Evolutionary conservation across 1,140 invertebrate genomes (phyloP).

Genomic region (Daktulosphaira vitifoliae): DNA sequence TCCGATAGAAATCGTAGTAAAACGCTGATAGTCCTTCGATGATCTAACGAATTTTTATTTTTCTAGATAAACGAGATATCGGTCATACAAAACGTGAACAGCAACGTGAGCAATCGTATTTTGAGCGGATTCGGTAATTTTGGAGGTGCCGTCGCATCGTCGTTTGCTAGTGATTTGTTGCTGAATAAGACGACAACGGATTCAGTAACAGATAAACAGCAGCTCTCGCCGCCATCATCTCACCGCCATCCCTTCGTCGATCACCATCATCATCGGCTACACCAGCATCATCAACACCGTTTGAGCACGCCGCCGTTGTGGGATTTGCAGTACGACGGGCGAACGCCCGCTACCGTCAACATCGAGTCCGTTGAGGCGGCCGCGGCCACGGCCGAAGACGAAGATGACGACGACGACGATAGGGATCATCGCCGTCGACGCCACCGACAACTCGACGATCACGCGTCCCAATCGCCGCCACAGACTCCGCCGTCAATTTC

Average conservation of each 20-base stretch:
- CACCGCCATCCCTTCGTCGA: too few species aligned
- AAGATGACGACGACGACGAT: slow-evolving; percentile 38
- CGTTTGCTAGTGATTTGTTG: slow-evolving; percentile 3
- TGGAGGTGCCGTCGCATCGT: neutral
- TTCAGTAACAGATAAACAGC: slow-evolving; percentile 31
- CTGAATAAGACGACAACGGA: slow-evolving; percentile 25
- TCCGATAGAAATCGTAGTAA: too few species aligned
- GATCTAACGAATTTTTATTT: too few species aligned
- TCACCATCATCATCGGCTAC: slow-evolving; percentile 34
- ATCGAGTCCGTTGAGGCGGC: neutral
- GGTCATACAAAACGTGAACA: slow-evolving; percentile 48
- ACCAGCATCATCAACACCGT: slow-evolving; percentile 33
- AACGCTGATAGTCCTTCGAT: too few species aligned
- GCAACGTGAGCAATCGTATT: slow-evolving; percentile 44
- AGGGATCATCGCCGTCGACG: neutral
- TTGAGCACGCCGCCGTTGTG: slow-evolving; percentile 38
- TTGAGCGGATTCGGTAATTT: slow-evolving; percentile 24
- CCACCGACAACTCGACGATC: neutral
- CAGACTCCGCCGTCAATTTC: neutral
- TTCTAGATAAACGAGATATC: slow-evolving; percentile 55
- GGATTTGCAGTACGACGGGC: slow-evolving; percentile 40
- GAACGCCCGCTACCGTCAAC: slow-evolving; percentile 39
- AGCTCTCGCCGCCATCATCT: slow-evolving; percentile 30
- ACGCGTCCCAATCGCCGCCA: neutral
- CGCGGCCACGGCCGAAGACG: slow-evolving; percentile 45